Base-by-base conservation (phyloP, 2,888 invertebrate genomes). In the Zygaena filipendulae region DNA sequence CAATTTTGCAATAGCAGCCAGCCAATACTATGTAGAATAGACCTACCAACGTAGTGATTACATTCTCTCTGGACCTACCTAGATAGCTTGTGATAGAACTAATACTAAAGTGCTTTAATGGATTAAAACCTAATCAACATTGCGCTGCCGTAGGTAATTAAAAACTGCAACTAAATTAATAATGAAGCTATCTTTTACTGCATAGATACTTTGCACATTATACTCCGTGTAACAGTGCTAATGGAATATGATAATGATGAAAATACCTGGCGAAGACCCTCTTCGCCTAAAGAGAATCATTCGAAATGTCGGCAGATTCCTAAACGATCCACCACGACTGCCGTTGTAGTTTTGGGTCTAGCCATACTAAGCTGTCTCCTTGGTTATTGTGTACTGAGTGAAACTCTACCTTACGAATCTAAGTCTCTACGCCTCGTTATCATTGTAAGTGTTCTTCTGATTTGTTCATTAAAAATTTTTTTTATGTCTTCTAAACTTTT, bases 231-330 rank as follows among this genome's bases (percentile, higher is more conserved):
- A n/a, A n/a, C n/a, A n/a, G n/a, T n/a, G n/a, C n/a, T 27, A 18
- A 58, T 79, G 75, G 77, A 77, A 42, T 79, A 67, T 36, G 71
- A 79, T 33, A 72, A 67, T 21, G 68, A 71, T 31, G 72, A 74
- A 11, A 51, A 69, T 39, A 74, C 59, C 5, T 79, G 79, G 79
- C 66, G 66, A 20, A 51, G 66, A 18, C 59, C 61, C 6, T 60
- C 61, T 10, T 46, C 52, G 10, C 47, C 59, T 2, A 72, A 72
- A 39, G 36, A 40, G 3, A 45, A 57, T 5, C 42, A 45, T 9
- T 40, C 50, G 4, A 47, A 51, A 11, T 79, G 79, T 40, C 53
- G 61, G 21, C 61, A 57, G 27, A 64, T 72, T 9, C 69, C 74
- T 2, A 66, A 46, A 39, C 53, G 52, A 23, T 72, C 77, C 0